A percentile compares a stretch with the other conserved stretches of the same genome.
Evolutionary conservation across 2,888 invertebrate species (phyloP).

Genomic region (Diplolepis rosae): DNA sequence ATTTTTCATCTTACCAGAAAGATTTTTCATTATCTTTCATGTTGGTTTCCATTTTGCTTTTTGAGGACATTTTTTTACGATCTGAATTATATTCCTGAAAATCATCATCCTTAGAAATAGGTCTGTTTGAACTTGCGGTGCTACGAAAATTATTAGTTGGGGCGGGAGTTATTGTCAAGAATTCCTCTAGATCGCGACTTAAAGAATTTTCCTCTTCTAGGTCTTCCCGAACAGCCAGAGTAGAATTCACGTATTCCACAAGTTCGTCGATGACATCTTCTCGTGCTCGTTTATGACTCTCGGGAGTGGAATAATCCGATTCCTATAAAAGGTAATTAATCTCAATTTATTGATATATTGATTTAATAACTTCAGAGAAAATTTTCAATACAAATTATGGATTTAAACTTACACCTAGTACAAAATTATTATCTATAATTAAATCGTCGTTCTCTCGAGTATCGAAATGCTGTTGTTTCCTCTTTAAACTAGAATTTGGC

Average conservation of each 20-base stretch:
- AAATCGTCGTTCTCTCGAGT: slow-evolving; percentile 38
- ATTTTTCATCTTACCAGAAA: slow-evolving; percentile 21
- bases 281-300: slow-evolving; percentile 43
- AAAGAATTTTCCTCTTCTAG: slow-evolving; percentile 47
- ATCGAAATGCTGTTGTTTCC: slow-evolving; percentile 30
- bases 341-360: too few species aligned
- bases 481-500: slow-evolving; percentile 29
- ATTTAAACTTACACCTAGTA: slow-evolving; percentile 32
- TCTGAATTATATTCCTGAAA: slow-evolving; percentile 12
- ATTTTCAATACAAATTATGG: too few species aligned
- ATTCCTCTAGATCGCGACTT: slow-evolving; percentile 53
- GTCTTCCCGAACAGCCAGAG: slow-evolving; percentile 56
- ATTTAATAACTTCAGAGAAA: too few species aligned
- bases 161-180: slow-evolving; percentile 60
- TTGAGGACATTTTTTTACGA: slow-evolving; percentile 16
- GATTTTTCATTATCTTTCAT: slow-evolving; percentile 27
- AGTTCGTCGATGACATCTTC: slow-evolving; percentile 63
- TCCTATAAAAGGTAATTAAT: slow-evolving; percentile 53
- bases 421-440: slow-evolving; percentile 40
- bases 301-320: slow-evolving; percentile 37
- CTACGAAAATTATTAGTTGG: slow-evolving; percentile 41
- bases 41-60: slow-evolving; percentile 16
- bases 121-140: not conserved
- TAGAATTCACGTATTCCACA: slow-evolving; percentile 59
- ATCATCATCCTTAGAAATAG: slow-evolving; percentile 13